These are phyloP conservation scores for Apomyelois bistriatella DNA, from an alignment of 2,888 invertebrate species.

Conservation along the genomic window DNA sequence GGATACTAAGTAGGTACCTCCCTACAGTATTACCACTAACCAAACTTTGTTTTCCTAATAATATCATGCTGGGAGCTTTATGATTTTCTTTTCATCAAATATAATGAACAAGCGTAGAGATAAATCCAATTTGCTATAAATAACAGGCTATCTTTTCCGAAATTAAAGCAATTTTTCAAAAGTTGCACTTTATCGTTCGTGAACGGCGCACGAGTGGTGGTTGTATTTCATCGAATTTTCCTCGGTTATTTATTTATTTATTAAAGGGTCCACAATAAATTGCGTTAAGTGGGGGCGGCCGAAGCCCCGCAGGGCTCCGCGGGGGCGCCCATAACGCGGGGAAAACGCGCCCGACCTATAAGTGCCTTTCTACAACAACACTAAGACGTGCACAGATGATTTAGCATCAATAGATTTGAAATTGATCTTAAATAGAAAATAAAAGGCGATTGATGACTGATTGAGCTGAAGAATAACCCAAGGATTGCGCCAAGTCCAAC, in stretches of 20 bases:
- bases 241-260: conserved; percentile 78
- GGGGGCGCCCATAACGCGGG: conserved; percentile 71
- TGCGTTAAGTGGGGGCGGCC: conserved; percentile 77
- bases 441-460: too few species aligned
- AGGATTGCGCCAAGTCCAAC: too few species aligned
- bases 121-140: conserved; percentile 20
- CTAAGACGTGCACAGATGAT: conserved; percentile 21
- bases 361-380: conserved; percentile 69
- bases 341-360: conserved; percentile 67
- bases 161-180: conserved; percentile 54
- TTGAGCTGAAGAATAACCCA: too few species aligned
- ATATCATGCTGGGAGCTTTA: too few species aligned
- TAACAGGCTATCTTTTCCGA: conserved; percentile 30
- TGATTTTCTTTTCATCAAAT: neutral
- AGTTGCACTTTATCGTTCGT: conserved; percentile 25
- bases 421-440: neutral
- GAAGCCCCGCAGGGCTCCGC: conserved; percentile 67
- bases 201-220: conserved; percentile 47
- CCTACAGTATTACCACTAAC: too few species aligned
- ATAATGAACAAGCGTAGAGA: conserved; percentile 3
- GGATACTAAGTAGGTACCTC: too few species aligned
- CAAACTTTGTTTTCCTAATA: too few species aligned
- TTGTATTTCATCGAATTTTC: conserved; percentile 78
- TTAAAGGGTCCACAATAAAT: conserved; percentile 78
- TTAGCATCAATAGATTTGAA: conserved; percentile 3